phyloP scores from a whole-genome alignment of 2,888 invertebrate species.

The Pyrochroa serraticornis region DNA sequence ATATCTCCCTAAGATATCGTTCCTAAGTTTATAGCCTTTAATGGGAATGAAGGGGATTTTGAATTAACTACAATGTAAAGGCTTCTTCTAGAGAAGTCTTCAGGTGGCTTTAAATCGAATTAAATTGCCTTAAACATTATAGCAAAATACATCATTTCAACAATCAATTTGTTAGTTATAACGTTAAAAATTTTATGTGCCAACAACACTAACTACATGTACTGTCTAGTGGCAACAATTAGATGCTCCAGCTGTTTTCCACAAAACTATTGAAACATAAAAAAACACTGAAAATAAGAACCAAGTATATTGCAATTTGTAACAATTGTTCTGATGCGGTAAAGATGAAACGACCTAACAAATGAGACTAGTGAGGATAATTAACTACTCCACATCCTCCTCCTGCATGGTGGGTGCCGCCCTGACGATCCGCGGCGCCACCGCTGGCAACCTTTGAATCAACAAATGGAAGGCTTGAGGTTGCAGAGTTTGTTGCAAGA shows the following conservation, averaged over 20 bases:
- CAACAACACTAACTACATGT: too few species aligned
- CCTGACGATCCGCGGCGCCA: constrained; percentile 56
- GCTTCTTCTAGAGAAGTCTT: too few species aligned
- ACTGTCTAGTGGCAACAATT: too few species aligned
- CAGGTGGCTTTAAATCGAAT: too few species aligned
- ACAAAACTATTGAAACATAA: constrained; percentile 36
- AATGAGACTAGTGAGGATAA: constrained; percentile 40
- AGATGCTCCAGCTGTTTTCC: constrained; percentile 26
- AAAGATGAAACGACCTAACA: constrained; percentile 40
- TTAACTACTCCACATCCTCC: constrained; percentile 54
- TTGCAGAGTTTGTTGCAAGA: constrained; percentile 92
- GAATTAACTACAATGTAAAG: too few species aligned
- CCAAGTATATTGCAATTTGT: constrained; percentile 39
- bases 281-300: constrained; percentile 39
- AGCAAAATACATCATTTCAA: too few species aligned
- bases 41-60: too few species aligned
- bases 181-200: too few species aligned
- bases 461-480: constrained; percentile 92
- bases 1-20: too few species aligned
- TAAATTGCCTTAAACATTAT: too few species aligned
- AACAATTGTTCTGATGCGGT: constrained; percentile 38
- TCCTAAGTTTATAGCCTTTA: too few species aligned
- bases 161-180: too few species aligned
- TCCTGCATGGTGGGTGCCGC: constrained; percentile 54
- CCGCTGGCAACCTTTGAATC: constrained; percentile 79